Base-by-base conservation (phyloP, 2,888 invertebrate species). In the Trachelus stipa region DNA sequence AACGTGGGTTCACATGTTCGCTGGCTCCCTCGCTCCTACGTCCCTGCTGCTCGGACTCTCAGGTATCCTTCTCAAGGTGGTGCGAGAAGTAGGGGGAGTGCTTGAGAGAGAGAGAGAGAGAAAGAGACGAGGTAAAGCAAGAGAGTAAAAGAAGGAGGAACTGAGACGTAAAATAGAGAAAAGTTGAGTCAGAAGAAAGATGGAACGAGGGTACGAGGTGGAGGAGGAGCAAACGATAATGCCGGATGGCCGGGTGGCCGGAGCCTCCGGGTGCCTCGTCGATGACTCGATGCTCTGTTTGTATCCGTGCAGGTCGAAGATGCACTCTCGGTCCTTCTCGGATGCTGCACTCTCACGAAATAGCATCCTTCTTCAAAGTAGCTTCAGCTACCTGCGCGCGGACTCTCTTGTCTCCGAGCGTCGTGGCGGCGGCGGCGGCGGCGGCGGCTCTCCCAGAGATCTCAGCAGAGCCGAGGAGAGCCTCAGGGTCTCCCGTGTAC, bases 231-330 rank as follows among this genome's bases (percentile, higher is more conserved):
- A 69, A 40, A 84, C 82, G 85, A 86, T 85, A 87, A 88, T 88
- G 84, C 87, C 88, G 88, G 89, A 88, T 89, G 88, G 88, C 86
- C 87, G 77, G 89, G 88, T 89, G 88, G 88, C 86, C 87, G 77
- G 81, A 80, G 84, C 81, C 83, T 83, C 69, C 33, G 69, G 31
- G 31, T 80, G 84, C 80, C 84, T 85, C 83, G 84, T 86, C 87
- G 88, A 88, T 88, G 87, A 89, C 89, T 88, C 87, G 88, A 88
- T 86, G 87, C 84, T 88, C 85, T 83, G 87, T 87, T 89, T 87
- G 87, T 86, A 84, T 87, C 85, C 83, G 85, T 83, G 81, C 85
- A 79, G 82, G 80, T 84, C 84, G 84, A 73, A 33, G 71, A 34
- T 56, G 75, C 73, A 40, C 68, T 31, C 74, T 31, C 73, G 35